Base-by-base conservation (phyloP, 2,113 vertebrate genomes). In the Scartelaos histophorus region DNA sequence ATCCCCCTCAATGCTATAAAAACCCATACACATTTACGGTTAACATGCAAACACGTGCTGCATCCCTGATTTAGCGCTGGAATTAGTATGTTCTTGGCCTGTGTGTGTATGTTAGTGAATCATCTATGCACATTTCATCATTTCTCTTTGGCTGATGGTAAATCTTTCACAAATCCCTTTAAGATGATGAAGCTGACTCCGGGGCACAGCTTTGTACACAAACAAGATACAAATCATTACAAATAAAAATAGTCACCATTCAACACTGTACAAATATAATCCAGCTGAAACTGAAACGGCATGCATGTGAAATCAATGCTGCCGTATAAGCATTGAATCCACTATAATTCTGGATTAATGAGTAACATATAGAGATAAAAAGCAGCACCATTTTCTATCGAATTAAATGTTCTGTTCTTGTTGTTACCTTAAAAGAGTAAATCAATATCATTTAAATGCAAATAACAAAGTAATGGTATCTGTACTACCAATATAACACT, bases 161-260 rank as follows among this genome's bases (percentile, higher is more conserved):
- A 43, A 83, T 53, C 19, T 57, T 57, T 70, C 69, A 73, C 68
- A 83, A 88, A 87, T 83, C 74, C 79, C 46, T 70, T 83, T 87
- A 85, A 74, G 56, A 66, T 38, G 71, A 58, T 72, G 54, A 75
- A 64, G 69, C 54, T 77, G 68, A 80, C 74, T 81, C 22, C 24
- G n/a, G 76, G 76, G 70, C 51, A 81, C 71, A 66, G 22, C 51
- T 74, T 68, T 78, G 76, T 77, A 19, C 5, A 60, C 19, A 78
- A 25, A 45, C 53, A 70, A 29, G 57, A 77, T 69, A 22, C 67
- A 78, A 74, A 54, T 13, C 13, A 46, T 60, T 69, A 62, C 43
- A 22, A 29, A 7, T 60, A 69, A 58, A 29, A 83, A 66, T 47
- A 61, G 66, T 69, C 17, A 17, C 61, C 12, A 46, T 62, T 54